These are phyloP conservation scores for Danio choprae DNA, from an alignment of 2,797 vertebrate species.

Conservation along the genomic window DNA sequence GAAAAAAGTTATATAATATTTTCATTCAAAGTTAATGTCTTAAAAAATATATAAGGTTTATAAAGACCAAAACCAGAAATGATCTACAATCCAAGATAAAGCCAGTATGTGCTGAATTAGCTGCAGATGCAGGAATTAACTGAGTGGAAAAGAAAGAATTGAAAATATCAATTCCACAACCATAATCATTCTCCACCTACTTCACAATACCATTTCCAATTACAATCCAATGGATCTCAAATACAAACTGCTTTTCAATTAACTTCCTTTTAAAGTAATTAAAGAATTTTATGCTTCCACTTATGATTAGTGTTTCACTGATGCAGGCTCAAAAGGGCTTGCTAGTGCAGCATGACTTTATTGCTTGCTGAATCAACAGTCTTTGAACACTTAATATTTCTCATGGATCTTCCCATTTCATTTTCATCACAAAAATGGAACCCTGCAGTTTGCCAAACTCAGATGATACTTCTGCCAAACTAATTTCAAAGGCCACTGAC, in stretches of 20 bases:
- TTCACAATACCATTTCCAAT: slow-evolving; percentile 3
- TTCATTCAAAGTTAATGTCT: not conserved
- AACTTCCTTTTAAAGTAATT: slow-evolving; percentile 36
- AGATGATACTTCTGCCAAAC: slow-evolving; percentile 10
- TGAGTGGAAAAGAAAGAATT: not conserved
- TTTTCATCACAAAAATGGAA: slow-evolving; percentile 51
- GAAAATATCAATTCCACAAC: not conserved
- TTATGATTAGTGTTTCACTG: not conserved
- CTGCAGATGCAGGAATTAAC: not conserved
- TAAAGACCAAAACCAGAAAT: not conserved
- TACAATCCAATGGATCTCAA: slow-evolving; percentile 18
- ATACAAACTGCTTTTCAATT: slow-evolving; percentile 23
- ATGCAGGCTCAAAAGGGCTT: not conserved
- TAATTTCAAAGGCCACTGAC: not conserved
- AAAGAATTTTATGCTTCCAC: slow-evolving; percentile 31
- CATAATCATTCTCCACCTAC: not conserved
- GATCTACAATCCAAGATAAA: not conserved
- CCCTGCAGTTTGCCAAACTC: slow-evolving; percentile 33
- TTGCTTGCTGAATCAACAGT: slow-evolving; percentile 50
- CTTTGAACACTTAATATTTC: slow-evolving; percentile 41
- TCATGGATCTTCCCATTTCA: slow-evolving; percentile 33
- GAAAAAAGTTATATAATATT: too few relatives aligned
- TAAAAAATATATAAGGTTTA: not conserved
- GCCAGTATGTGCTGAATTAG: too few relatives aligned
- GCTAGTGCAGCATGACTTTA: slow-evolving; percentile 38